Base-by-base conservation (phyloP, 2,797 vertebrate genomes). In the Alexandromys oeconomus region DNA sequence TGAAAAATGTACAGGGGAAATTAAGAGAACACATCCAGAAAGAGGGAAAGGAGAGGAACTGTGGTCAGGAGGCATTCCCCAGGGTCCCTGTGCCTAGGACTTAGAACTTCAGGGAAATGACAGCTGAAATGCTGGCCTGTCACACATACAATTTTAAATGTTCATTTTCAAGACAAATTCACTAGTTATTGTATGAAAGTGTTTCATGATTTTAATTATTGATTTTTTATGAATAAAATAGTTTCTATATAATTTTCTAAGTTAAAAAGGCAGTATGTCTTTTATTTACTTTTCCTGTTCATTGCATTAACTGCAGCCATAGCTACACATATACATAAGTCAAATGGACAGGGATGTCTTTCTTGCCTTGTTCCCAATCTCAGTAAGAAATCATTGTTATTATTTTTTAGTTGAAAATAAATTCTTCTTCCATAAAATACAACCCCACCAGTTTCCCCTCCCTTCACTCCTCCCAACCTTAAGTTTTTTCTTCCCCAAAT, bases 61-160 rank as follows among this genome's bases (percentile, higher is more conserved):
- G 12, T 73, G 12, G 63, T 40, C 14, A 11, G 43, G 3, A 61
- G n/a, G 14, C 9, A 74, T 37, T 40, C 54, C 15, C 37, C 23
- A 3, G 37, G 29, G 37, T 25, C 57, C 48, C 6, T 1, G 61
- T n/a, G 25, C 27, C 54, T 2, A 6, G 48, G 71, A 6, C 63
- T 99, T 97, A 99, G 65, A 99, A 98, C 91, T 99, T 99, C 81
- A 99, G 98, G 8, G 98, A 98, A 95, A 99, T 99, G 78, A 99
- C 99, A 0, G 99, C 19, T 21, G 57, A 57, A 57, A 57, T 57
- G 6, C 19, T 57, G 57, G 19, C 57, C 17, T 57, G 57, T 57
- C 57, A 21, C 19, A 57, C 19, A 57, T 21, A 21, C 13, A 86
- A 69, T 27, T 86, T 69, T 69, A 86, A 51, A 31, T 27, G 12